Percentiles rank a stretch among this genome's conserved stretches.
phyloP scores from a whole-genome alignment of 1,140 invertebrate species.

The Melanaphis sacchari region DNA sequence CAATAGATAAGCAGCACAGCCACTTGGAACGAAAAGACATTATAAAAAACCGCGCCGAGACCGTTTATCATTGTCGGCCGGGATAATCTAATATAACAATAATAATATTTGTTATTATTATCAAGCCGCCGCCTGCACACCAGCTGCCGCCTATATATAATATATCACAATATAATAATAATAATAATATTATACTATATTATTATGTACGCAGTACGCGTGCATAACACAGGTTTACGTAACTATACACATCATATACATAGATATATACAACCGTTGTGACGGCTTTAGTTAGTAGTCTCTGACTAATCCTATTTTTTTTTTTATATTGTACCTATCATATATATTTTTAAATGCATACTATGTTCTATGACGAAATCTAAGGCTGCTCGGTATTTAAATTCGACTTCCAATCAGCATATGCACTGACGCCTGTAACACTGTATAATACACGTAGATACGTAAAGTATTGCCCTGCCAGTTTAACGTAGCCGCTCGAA shows the following conservation, averaged over 20 bases:
- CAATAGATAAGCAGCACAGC: neutral
- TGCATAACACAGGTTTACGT: neutral
- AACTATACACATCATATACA: neutral
- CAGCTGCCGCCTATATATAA: neutral
- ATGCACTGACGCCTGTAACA: neutral
- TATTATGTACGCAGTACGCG: neutral
- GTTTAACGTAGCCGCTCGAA: no score
- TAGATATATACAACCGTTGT: neutral
- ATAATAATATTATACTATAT: neutral
- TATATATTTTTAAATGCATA: neutral
- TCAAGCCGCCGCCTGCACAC: neutral
- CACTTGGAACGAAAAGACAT: neutral
- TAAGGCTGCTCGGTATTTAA: neutral
- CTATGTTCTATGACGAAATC: neutral
- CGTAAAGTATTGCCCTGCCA: no score
- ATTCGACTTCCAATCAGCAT: neutral
- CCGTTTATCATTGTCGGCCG: slow-evolving; percentile 27
- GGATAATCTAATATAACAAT: slow-evolving; percentile 32
- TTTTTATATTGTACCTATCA: no score
- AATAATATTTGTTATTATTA: slow-evolving; percentile 17
- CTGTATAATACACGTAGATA: neutral
- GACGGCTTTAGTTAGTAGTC: neutral
- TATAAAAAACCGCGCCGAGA: neutral
- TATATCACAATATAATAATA: neutral
- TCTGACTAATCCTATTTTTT: neutral